Evolutionary conservation across 2,888 invertebrate species (phyloP).

Genomic region (Phrixothrix hirtus): DNA sequence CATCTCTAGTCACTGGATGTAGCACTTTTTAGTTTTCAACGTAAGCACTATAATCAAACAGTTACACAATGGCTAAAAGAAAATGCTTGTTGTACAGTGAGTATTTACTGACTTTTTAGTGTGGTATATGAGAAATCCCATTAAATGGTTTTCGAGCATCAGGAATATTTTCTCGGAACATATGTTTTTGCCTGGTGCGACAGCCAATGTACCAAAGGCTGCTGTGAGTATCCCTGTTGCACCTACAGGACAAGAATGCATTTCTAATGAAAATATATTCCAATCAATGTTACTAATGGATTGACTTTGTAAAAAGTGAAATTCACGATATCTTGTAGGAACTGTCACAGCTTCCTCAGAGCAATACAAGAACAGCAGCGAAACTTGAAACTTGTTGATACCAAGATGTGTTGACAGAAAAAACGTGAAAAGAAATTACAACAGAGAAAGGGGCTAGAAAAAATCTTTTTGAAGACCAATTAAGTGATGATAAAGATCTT

Average conservation of each 20-base stretch:
- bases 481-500: too few relatives aligned
- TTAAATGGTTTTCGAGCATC: background rate
- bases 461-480: background rate
- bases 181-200: background rate
- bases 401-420: too few relatives aligned
- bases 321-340: background rate
- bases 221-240: too few relatives aligned
- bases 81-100: background rate
- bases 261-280: background rate
- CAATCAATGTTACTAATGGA: too few relatives aligned
- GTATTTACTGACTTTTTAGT: slow-evolving; percentile 2
- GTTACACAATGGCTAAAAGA: background rate
- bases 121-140: background rate
- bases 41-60: too few relatives aligned
- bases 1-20: slow-evolving; percentile 2
- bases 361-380: too few relatives aligned
- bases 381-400: background rate
- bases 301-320: background rate
- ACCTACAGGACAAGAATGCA: too few relatives aligned
- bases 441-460: background rate
- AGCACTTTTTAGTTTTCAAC: background rate
- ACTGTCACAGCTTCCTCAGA: background rate
- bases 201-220: background rate
- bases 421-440: too few relatives aligned
- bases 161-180: background rate